phyloP scores from a whole-genome alignment of 2,113 vertebrate species.

The Solea senegalensis region DNA sequence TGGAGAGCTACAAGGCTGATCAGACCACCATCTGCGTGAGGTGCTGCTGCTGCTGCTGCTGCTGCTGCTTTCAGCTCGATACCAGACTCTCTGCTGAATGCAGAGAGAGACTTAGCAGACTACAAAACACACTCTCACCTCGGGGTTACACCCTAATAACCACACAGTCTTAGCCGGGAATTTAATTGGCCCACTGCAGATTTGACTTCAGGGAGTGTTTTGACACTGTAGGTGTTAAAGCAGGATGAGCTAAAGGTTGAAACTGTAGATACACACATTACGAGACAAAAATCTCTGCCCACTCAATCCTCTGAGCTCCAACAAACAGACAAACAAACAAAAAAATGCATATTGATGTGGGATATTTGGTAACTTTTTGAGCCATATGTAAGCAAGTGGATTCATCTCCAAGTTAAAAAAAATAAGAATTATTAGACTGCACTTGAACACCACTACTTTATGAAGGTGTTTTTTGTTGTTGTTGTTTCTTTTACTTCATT shows the following conservation, averaged over 20 bases:
- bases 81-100: constrained; percentile 34
- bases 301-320: constrained; percentile 50
- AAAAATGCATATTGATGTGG: constrained; percentile 49
- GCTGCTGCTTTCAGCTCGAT: constrained; percentile 45
- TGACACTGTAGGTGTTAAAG: constrained; percentile 63
- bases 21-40: constrained; percentile 63
- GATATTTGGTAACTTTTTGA: constrained; percentile 28
- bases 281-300: constrained; percentile 44
- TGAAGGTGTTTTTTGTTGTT: neutral
- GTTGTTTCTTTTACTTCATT: neutral
- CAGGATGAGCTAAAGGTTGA: constrained; percentile 59
- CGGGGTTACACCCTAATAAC: constrained; percentile 66
- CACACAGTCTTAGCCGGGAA: constrained; percentile 53
- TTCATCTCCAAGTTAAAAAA: neutral
- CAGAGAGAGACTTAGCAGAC: constrained; percentile 50
- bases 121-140: constrained; percentile 57
- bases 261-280: constrained; percentile 24
- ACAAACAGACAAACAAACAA: constrained; percentile 29
- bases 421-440: constrained; percentile 2
- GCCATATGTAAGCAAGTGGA: constrained; percentile 4
- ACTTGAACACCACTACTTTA: constrained; percentile 10
- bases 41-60: constrained; percentile 28
- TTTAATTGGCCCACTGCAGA: constrained; percentile 71
- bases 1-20: constrained; percentile 68
- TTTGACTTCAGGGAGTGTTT: constrained; percentile 67